Evolutionary conservation across 1,140 invertebrate species (phyloP), one percentile per base, ranked within the genome.

Genomic region (Prorops nasuta): DNA sequence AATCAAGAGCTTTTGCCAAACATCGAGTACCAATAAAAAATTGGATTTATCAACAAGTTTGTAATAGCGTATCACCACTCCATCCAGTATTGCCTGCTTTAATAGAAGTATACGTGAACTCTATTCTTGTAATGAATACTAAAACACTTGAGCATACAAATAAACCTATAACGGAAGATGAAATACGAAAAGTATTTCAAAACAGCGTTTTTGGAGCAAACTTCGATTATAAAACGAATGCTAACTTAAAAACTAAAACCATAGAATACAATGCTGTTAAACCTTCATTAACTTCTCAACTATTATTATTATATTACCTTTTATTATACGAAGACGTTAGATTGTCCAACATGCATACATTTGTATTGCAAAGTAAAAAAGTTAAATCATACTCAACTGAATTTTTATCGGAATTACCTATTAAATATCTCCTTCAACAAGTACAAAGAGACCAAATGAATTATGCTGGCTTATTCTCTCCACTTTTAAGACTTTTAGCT

Each of bases 11-110:
- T 3, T 98, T 98, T 68, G 92, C 94, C 0, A 98, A 98, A 76
- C 90, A 99, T 67, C 92, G 93, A 71, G 94, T 94, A 1, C 90
- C 91, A 0, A 94, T 95, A 4, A 94, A 94, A 79, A 89, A 91
- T 59, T 97, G 94, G 94, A 96, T 98, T 43, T 96, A 94, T 60
- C 84, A 87, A 53, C 96, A 98, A 79, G 90, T 98, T 35, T 92
- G 91, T 60, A 85, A 85, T 36, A 90, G 91, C 44, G 83, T 85
- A 0, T 83, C 89, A 17, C 96, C 96, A 0, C 72, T 98, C 20
- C 95, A 98, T 80, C 91, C 94, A 0, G 90, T 97, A 12, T 79
- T 98, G 53, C 94, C 94, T 1, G 86, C 89, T n/a, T 74, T 98
- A 6, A 89, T 98, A 0, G 94, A 98, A 78, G 93, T 94, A 0